Evolutionary conservation across 2,113 vertebrate species (phyloP).

Genomic region (Gila orcuttii): DNA sequence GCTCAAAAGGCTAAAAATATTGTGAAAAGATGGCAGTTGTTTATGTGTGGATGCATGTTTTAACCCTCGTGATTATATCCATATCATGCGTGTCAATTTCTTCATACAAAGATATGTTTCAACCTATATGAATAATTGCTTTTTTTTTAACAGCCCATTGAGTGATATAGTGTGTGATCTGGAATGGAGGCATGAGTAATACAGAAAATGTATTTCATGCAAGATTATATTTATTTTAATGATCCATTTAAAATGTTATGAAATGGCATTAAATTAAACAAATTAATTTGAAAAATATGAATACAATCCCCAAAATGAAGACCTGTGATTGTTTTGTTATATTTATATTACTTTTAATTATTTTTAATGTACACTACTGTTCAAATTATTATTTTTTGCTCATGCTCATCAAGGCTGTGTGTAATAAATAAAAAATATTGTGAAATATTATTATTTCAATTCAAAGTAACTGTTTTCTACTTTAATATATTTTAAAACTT

Average conservation of each 20-base stretch:
- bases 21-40: not conserved
- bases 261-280: no score
- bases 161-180: not conserved
- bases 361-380: not conserved
- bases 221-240: no score
- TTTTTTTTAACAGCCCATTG: not conserved
- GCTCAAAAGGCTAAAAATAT: not conserved
- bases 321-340: not conserved
- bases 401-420: no score
- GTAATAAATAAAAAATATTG: no score
- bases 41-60: not conserved
- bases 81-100: not conserved
- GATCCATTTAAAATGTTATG: no score
- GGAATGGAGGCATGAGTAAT: not conserved
- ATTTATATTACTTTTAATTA: no score
- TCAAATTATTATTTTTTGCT: not conserved
- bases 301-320: not conserved
- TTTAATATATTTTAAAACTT: no score
- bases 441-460: no score
- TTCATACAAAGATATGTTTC: not conserved
- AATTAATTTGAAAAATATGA: no score
- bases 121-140: not conserved
- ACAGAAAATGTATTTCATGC: no score
- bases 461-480: no score
- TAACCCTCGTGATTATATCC: not conserved